Conservation (phyloP, 2,797 vertebrate species). For the Peromyscus nudipes region DNA sequence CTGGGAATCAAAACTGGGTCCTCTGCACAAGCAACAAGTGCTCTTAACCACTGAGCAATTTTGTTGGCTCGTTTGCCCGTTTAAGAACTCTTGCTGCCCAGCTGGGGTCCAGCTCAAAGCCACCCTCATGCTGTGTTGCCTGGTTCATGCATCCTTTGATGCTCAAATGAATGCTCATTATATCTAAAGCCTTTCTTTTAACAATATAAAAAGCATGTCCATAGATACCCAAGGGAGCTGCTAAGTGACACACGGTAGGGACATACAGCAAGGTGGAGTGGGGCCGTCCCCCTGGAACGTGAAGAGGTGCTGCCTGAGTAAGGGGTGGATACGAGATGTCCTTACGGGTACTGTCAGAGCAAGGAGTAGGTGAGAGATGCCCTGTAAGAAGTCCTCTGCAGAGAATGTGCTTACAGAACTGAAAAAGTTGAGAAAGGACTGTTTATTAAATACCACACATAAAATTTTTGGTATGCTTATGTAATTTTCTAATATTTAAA, state of each 20-base stretch:
- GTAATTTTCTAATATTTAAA: constrained; percentile 1
- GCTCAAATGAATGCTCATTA: background rate
- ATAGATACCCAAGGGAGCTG: fast-evolving
- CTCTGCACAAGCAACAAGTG: background rate
- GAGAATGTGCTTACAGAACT: too few relatives aligned
- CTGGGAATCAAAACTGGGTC: background rate
- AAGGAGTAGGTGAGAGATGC: too few relatives aligned
- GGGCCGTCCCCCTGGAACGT: background rate
- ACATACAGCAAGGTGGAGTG: background rate
- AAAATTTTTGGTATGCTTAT: background rate
- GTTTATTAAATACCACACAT: background rate
- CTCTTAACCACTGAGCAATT: background rate
- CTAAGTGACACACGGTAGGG: too few relatives aligned
- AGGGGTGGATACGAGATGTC: background rate
- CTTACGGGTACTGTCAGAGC: background rate
- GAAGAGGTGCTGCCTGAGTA: background rate
- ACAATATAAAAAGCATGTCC: background rate
- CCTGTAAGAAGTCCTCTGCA: background rate
- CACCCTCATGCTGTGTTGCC: too few relatives aligned
- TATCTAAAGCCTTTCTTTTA: background rate
- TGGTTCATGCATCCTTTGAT: too few relatives aligned
- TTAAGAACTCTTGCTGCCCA: background rate
- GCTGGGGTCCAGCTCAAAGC: background rate
- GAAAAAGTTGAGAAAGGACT: background rate
- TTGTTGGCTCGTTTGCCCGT: too few relatives aligned